These are phyloP conservation scores for Sebastes ruberrimus DNA, from an alignment of 2,797 vertebrate genomes.

Conservation along the genomic window DNA sequence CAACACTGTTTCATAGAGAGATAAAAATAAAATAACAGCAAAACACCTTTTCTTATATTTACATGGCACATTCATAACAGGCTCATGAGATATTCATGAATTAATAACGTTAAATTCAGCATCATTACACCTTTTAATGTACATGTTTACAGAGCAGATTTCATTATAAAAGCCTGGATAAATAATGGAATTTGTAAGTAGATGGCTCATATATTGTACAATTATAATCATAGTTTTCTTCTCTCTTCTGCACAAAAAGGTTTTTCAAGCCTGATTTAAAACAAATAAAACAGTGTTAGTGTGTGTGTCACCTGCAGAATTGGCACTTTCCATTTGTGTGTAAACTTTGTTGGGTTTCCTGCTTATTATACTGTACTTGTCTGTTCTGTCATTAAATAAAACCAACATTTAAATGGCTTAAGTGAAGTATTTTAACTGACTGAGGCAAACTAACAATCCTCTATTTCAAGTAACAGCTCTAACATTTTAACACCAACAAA, in stretches of 20 bases:
- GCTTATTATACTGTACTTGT: too few relatives aligned
- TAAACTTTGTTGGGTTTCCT: not conserved
- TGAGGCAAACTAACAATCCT: not conserved
- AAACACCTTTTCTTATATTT: slow-evolving; percentile 16
- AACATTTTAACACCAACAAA: not conserved
- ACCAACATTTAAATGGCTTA: not conserved
- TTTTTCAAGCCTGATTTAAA: not conserved
- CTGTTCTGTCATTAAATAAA: not conserved
- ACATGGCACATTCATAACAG: slow-evolving; percentile 51
- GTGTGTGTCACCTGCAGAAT: not conserved
- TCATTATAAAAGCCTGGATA: slow-evolving; percentile 14
- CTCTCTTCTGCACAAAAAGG: not conserved
- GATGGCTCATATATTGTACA: not conserved
- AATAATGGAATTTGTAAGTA: not conserved
- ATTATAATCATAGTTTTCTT: not conserved
- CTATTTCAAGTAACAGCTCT: not conserved
- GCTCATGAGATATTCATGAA: slow-evolving; percentile 35
- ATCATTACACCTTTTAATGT: slow-evolving; percentile 2
- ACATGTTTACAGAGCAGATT: slow-evolving; percentile 45
- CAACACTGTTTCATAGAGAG: slow-evolving; percentile 14
- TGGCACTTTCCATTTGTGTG: not conserved
- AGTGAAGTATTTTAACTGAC: not conserved
- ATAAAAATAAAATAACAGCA: not conserved
- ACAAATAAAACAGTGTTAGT: not conserved
- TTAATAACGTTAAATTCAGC: not conserved